Evolutionary conservation across 2,113 vertebrate genomes (phyloP).

Genomic region (Mesembrinibis cayennensis): DNA sequence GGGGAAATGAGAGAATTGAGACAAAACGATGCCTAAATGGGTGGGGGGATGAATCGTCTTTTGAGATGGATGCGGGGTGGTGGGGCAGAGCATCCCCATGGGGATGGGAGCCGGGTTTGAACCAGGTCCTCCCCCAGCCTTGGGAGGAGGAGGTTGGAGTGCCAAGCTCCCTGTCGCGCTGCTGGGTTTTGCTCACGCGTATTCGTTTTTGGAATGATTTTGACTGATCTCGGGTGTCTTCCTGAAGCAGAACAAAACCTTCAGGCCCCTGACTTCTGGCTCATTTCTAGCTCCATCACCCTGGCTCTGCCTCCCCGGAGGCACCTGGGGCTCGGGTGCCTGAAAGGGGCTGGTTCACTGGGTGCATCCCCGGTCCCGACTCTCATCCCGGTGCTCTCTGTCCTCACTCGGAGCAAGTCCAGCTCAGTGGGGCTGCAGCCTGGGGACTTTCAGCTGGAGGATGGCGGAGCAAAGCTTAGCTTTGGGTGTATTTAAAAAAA

Average conservation of each 20-base stretch:
- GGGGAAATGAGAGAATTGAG: neutral
- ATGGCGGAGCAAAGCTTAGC: neutral
- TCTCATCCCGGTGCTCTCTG: neutral
- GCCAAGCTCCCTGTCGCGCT: accelerated
- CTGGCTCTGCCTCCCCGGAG: neutral
- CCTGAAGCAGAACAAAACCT: accelerated
- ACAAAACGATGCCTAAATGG: neutral
- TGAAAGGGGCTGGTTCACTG: neutral
- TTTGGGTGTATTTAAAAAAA: neutral
- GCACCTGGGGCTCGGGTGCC: accelerated
- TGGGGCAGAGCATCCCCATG: neutral
- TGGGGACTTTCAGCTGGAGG: neutral
- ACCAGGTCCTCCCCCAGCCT: neutral
- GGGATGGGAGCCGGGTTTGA: neutral
- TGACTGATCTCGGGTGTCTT: neutral
- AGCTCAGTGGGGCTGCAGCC: neutral
- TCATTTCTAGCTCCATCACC: accelerated
- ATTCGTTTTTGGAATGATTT: neutral
- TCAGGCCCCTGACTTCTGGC: neutral
- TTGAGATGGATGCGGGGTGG: accelerated
- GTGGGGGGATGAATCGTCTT: neutral
- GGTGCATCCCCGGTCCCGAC: accelerated
- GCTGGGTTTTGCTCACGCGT: accelerated
- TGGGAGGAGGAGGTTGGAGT: neutral
- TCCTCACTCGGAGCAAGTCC: neutral